A percentile compares a stretch with the other conserved stretches of the same genome.
phyloP scores from a whole-genome alignment of 1,140 invertebrate species.

The Steinernema khuongi region DNA sequence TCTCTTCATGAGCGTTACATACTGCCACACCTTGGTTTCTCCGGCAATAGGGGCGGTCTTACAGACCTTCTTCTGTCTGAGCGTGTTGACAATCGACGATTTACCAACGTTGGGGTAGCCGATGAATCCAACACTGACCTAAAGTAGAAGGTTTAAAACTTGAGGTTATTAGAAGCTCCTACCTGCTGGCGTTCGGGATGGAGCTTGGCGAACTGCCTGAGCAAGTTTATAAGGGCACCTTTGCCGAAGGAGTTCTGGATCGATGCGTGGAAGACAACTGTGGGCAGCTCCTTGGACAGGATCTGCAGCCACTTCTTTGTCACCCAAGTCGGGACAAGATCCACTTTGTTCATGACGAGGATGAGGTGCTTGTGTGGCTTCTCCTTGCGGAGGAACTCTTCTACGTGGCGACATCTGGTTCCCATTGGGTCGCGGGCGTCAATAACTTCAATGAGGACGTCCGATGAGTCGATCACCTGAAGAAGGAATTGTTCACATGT shows the following conservation, averaged over 20 bases:
- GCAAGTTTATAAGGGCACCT: conserved; percentile 87
- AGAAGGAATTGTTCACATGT: conserved; percentile 24
- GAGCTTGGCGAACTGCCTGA: conserved; percentile 87
- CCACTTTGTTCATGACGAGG: conserved; percentile 88
- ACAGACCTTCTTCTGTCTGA: conserved; percentile 84
- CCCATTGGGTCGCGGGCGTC: conserved; percentile 54
- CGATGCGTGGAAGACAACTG: conserved; percentile 94
- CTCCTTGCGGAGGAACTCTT: conserved; percentile 79
- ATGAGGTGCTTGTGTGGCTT: conserved; percentile 89
- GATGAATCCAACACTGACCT: conserved; percentile 97
- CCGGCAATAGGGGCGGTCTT: conserved; percentile 98
- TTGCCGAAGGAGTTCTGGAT: conserved; percentile 97
- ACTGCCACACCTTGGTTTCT: conserved; percentile 98
- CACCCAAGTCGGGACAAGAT: conserved; percentile 89
- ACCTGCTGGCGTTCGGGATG: conserved; percentile 47
- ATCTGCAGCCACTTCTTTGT: conserved; percentile 84
- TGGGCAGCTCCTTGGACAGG: conserved; percentile 87
- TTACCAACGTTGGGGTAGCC: conserved; percentile 99
- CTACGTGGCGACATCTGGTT: conserved; percentile 76
- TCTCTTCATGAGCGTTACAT: conserved; percentile 91
- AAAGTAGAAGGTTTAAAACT: conserved; percentile 61
- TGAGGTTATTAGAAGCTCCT: conserved; percentile 21
- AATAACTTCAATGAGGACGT: conserved; percentile 80
- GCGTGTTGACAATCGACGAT: conserved; percentile 93
- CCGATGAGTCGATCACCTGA: conserved; percentile 89